Conservation (phyloP, 2,888 invertebrate genomes). For the Agriopis marginaria region DNA sequence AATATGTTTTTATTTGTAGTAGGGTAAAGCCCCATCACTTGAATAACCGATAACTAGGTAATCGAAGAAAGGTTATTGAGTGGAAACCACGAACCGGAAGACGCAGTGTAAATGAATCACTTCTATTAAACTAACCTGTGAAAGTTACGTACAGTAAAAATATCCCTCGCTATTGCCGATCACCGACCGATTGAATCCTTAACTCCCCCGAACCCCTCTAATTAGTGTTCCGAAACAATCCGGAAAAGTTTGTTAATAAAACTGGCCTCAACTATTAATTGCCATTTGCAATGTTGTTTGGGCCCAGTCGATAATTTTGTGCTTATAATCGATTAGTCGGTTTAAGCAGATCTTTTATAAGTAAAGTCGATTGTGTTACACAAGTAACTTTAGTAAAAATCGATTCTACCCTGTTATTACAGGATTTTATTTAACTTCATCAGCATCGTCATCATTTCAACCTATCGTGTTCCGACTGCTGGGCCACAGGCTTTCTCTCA, state of each 20-base stretch:
- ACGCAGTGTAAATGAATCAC: not conserved
- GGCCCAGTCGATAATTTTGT: conserved; percentile 30
- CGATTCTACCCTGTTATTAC: too few species aligned
- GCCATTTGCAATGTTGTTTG: conserved; percentile 50
- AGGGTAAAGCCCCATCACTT: too few species aligned
- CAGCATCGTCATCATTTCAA: too few species aligned
- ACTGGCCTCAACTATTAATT: conserved; percentile 63
- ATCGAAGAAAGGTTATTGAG: too few species aligned
- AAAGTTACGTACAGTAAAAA: conserved; percentile 9
- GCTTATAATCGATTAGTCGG: conserved; percentile 24
- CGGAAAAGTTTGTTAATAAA: conserved; percentile 63
- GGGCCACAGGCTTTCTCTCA: too few species aligned
- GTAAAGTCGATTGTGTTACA: not conserved
- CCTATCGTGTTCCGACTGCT: too few species aligned
- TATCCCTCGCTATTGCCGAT: conserved; percentile 36
- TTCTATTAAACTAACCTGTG: not conserved
- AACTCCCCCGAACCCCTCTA: conserved; percentile 50
- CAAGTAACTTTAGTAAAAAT: not conserved
- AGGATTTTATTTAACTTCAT: too few species aligned
- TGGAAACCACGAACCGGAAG: too few species aligned
- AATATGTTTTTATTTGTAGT: too few species aligned
- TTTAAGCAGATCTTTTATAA: not conserved
- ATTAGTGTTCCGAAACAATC: conserved; percentile 62
- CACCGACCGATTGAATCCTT: conserved; percentile 47
- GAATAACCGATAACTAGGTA: too few species aligned